Evolutionary conservation across 2,888 invertebrate genomes (phyloP).

Genomic region (Exocentrus adspersus): DNA sequence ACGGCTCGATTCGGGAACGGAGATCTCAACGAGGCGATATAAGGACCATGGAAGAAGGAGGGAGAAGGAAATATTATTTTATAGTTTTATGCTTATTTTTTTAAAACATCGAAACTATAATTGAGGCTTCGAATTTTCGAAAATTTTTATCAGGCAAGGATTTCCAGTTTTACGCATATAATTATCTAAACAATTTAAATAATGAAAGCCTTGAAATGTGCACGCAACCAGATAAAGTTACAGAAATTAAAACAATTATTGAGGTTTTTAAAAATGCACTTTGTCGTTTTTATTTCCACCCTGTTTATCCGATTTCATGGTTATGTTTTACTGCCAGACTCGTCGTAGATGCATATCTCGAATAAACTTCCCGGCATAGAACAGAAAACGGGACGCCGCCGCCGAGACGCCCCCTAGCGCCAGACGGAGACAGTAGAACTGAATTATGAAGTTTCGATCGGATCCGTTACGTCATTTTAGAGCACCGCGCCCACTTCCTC

Average conservation of each 20-base stretch:
- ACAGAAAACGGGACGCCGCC: slow-evolving; percentile 34
- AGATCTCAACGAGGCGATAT: not conserved
- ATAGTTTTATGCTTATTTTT: no score
- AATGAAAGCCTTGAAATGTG: not conserved
- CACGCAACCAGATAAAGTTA: not conserved
- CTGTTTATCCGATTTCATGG: slow-evolving; percentile 59
- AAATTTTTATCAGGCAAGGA: no score
- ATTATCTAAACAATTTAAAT: no score
- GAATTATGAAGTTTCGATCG: slow-evolving; percentile 21
- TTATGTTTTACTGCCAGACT: slow-evolving; percentile 50
- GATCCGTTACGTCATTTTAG: slow-evolving; percentile 21
- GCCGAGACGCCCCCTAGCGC: no score
- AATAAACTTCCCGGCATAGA: slow-evolving; percentile 54
- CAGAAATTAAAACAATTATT: not conserved
- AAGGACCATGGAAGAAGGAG: not conserved
- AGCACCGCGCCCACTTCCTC: no score
- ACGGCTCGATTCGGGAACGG: no score
- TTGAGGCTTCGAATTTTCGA: no score
- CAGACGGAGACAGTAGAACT: slow-evolving; percentile 33
- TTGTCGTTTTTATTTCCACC: slow-evolving; percentile 5
- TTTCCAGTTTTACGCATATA: no score
- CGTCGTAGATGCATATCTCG: slow-evolving; percentile 56
- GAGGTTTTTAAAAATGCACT: no score
- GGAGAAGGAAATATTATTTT: no score
- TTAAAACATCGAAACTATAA: no score